Percentiles rank a stretch among this genome's conserved stretches.
phyloP scores from a whole-genome alignment of 2,888 invertebrate species.

The Zaprionus lineosus region DNA sequence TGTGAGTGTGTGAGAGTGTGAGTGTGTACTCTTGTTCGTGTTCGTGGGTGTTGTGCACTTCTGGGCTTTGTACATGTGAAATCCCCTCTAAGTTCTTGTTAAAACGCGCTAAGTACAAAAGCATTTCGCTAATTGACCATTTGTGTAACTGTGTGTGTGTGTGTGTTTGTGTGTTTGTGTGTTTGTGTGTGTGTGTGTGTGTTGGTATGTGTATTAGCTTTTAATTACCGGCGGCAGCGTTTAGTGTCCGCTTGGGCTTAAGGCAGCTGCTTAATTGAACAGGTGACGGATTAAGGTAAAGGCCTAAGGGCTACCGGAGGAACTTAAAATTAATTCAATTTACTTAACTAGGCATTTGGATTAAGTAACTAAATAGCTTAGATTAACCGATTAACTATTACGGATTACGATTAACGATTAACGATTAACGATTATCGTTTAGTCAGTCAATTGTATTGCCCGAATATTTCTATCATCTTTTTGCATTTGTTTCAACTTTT shows the following conservation, averaged over 20 bases:
- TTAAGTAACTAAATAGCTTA: slow-evolving; percentile 48
- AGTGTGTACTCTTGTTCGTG: slow-evolving; percentile 11
- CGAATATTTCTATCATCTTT: slow-evolving; percentile 76
- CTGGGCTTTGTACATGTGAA: slow-evolving; percentile 61
- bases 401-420: slow-evolving; percentile 26
- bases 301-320: slow-evolving; percentile 48
- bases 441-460: slow-evolving; percentile 42
- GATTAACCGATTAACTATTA: too few species aligned
- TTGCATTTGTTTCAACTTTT: slow-evolving; percentile 1
- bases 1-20: slow-evolving; percentile 7
- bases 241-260: slow-evolving; percentile 43
- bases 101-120: slow-evolving; percentile 67
- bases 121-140: slow-evolving; percentile 70
- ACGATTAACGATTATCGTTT: slow-evolving; percentile 37
- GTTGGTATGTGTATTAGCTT: slow-evolving; percentile 23
- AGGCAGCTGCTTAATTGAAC: slow-evolving; percentile 41
- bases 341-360: too few species aligned
- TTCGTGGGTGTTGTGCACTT: slow-evolving; percentile 29
- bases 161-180: slow-evolving; percentile 23
- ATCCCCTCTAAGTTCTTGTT: slow-evolving; percentile 61
- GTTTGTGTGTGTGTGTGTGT: slow-evolving; percentile 22
- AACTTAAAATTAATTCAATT: slow-evolving; percentile 71
- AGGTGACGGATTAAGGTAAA: slow-evolving; percentile 34
- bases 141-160: slow-evolving; percentile 24
- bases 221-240: slow-evolving; percentile 10